Evolutionary conservation across 2,113 vertebrate species (phyloP).

Genomic region (Diadophis punctatus): DNA sequence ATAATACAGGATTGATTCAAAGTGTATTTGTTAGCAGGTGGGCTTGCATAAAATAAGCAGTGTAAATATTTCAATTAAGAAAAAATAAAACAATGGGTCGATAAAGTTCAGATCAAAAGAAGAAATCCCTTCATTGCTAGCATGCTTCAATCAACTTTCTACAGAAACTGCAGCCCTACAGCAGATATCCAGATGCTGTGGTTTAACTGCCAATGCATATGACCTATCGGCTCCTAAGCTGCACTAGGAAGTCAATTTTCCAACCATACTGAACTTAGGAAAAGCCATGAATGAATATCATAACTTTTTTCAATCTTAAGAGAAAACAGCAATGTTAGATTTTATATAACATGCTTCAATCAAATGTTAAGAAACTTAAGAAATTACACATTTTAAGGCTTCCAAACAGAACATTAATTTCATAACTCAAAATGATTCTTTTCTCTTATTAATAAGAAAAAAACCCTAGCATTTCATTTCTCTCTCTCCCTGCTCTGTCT

Average conservation of each 20-base stretch:
- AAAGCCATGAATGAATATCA: neutral
- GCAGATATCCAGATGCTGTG: neutral
- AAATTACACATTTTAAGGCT: neutral
- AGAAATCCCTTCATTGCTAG: neutral
- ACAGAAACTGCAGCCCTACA: neutral
- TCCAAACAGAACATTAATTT: neutral
- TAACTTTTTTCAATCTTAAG: neutral
- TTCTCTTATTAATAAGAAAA: constrained; percentile 32
- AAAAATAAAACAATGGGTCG: neutral
- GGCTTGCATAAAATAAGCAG: neutral
- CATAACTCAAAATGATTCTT: constrained; percentile 11
- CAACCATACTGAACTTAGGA: neutral
- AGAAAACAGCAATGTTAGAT: neutral
- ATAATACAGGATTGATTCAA: neutral
- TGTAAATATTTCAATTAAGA: neutral
- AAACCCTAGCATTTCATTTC: neutral
- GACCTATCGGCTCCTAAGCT: neutral
- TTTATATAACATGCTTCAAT: neutral
- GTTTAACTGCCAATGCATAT: neutral
- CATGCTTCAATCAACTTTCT: neutral
- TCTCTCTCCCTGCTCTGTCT: neutral
- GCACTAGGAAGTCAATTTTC: neutral
- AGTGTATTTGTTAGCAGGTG: neutral
- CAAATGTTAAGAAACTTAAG: neutral
- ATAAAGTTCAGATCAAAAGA: neutral